Conservation (phyloP, 2,797 vertebrate genomes). For the Propithecus deckenii region DNA sequence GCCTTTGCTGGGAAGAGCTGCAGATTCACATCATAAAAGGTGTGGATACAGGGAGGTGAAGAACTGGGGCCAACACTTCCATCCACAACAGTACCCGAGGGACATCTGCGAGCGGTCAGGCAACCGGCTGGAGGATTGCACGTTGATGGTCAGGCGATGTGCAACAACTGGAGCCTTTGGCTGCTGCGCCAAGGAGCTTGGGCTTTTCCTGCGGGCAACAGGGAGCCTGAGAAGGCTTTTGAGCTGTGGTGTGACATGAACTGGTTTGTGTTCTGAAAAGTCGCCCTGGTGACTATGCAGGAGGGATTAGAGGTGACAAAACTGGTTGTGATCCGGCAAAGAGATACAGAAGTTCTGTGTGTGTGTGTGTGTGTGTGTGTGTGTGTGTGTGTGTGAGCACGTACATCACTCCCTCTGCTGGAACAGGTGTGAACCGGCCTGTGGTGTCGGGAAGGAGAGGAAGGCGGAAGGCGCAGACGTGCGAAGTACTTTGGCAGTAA, state of each 20-base stretch:
- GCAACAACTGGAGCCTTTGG: not conserved
- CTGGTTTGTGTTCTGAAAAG: not conserved
- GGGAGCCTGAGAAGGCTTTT: not conserved
- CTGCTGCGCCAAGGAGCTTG: not conserved
- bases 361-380: too few species aligned
- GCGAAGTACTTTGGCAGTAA: not conserved
- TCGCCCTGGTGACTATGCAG: not conserved
- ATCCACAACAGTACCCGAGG: not conserved
- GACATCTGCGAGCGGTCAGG: too few species aligned
- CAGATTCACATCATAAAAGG: not conserved
- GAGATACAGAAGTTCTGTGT: not conserved
- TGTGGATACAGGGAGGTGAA: not conserved
- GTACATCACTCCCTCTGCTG: not conserved
- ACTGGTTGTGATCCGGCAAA: not conserved
- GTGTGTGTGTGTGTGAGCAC: not conserved
- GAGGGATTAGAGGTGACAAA: not conserved
- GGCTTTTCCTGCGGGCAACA: rapidly evolving
- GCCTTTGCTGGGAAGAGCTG: not conserved
- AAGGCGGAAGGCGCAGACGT: not conserved
- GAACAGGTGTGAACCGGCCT: not conserved
- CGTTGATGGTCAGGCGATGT: rapidly evolving
- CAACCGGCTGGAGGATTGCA: not conserved
- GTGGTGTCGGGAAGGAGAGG: not conserved
- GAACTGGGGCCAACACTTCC: too few species aligned
- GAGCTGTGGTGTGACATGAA: not conserved